phyloP scores from a whole-genome alignment of 23 tunicate species.

The Clavelina lepadiformis region DNA sequence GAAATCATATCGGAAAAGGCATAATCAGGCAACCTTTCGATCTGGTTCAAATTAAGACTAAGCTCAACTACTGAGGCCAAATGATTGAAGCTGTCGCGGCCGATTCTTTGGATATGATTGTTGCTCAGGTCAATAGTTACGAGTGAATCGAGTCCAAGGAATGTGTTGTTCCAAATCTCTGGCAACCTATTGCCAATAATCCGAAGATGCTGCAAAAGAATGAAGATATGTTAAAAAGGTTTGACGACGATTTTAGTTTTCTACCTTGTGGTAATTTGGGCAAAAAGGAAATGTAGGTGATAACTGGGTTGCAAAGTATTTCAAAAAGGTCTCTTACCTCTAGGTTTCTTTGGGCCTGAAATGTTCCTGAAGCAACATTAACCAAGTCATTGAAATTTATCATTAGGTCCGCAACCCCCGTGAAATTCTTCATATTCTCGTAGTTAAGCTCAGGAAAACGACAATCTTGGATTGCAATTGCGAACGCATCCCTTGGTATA shows the following conservation, averaged over 20 bases:
- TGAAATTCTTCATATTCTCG: constrained; percentile 32
- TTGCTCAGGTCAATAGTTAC: constrained; percentile 14
- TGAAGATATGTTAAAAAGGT: too few relatives aligned
- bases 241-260: too few relatives aligned
- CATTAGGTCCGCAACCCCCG: constrained; percentile 19
- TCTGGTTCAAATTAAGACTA: constrained; percentile 17
- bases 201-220: constrained; percentile 11
- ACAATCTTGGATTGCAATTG: constrained; percentile 4
- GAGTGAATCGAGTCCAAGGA: constrained; percentile 7
- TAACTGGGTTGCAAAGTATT: too few relatives aligned
- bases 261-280: too few relatives aligned
- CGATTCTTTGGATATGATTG: constrained; percentile 11
- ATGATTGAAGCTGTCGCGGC: constrained; percentile 16
- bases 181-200: constrained; percentile 18
- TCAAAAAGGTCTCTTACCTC: constrained; percentile 55
- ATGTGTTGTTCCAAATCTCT: not conserved
- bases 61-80: constrained; percentile 5
- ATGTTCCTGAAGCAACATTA: constrained; percentile 26
- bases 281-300: too few relatives aligned
- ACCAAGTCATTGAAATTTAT: constrained; percentile 46
- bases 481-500: not conserved
- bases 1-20: constrained; percentile 15
- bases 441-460: constrained; percentile 4
- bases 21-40: constrained; percentile 3
- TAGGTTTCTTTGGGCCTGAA: constrained; percentile 25